Percentiles rank a stretch among this genome's conserved stretches.
phyloP scores from a whole-genome alignment of 1,140 invertebrate genomes.

The Drosophila dunni region DNA sequence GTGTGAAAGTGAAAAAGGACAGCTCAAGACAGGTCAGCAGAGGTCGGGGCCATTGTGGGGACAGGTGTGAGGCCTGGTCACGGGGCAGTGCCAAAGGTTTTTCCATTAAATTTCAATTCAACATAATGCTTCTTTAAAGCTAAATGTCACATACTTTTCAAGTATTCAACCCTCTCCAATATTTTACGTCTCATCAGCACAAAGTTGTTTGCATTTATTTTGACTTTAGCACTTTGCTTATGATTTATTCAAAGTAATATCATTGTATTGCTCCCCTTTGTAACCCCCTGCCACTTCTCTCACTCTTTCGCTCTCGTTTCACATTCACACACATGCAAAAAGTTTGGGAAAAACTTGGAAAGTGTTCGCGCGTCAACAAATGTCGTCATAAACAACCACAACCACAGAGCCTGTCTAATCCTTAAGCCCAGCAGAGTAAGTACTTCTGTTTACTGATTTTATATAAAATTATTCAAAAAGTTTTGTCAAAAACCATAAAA shows the following conservation, averaged over 20 bases:
- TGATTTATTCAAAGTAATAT: constrained; percentile 80
- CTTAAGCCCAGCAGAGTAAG: constrained; percentile 31
- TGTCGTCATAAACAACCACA: constrained; percentile 61
- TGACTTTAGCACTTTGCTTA: constrained; percentile 49
- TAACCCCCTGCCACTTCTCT: neutral
- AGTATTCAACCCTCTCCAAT: neutral
- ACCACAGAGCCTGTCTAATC: constrained; percentile 25
- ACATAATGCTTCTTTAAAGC: constrained; percentile 17
- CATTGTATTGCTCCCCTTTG: constrained; percentile 45
- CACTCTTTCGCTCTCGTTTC: neutral
- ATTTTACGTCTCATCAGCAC: constrained; percentile 39
- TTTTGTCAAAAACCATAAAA: constrained; percentile 48
- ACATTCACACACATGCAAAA: constrained; percentile 28
- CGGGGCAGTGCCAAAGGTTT: neutral
- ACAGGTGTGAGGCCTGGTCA: constrained; percentile 7
- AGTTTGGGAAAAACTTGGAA: constrained; percentile 60
- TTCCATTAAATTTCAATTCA: constrained; percentile 36
- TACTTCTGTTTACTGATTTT: constrained; percentile 46
- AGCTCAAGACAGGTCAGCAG: neutral
- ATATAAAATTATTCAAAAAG: constrained; percentile 79
- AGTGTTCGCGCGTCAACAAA: constrained; percentile 50
- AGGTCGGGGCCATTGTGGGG: too few species aligned
- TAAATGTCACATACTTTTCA: constrained; percentile 8
- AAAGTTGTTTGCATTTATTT: constrained; percentile 27
- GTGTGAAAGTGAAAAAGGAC: constrained; percentile 21